Percentiles rank a stretch among this genome's conserved stretches.
phyloP scores from a whole-genome alignment of 1,140 invertebrate genomes.

The Drosophila pachea region DNA sequence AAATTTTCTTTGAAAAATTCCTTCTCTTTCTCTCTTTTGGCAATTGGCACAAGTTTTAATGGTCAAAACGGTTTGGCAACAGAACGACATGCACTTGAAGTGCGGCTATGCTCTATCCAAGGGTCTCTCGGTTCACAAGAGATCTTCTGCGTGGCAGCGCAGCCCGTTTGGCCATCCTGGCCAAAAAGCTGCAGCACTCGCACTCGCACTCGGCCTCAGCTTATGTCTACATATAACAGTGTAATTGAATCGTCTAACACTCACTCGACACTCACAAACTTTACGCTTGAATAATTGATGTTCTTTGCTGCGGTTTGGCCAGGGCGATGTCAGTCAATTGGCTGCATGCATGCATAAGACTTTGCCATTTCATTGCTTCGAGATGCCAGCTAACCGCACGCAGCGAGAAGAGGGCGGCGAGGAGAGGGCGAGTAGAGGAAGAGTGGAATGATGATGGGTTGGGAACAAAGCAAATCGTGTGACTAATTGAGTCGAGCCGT shows the following conservation, averaged over 20 bases:
- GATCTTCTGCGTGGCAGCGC: too few species aligned
- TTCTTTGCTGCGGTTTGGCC: constrained; percentile 39
- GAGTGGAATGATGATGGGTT: too few species aligned
- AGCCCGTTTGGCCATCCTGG: too few species aligned
- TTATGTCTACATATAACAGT: too few species aligned
- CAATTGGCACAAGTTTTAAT: constrained; percentile 26
- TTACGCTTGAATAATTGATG: constrained; percentile 26
- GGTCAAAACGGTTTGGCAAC: constrained; percentile 11
- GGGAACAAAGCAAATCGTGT: constrained; percentile 16
- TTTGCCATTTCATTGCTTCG: not conserved
- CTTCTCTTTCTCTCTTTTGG: constrained; percentile 15
- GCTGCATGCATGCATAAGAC: constrained; percentile 2
- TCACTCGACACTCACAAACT: constrained; percentile 3
- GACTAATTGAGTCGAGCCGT: constrained; percentile 15
- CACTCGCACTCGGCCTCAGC: too few species aligned
- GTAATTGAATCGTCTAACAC: not conserved
- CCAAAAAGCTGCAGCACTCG: too few species aligned
- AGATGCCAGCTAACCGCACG: constrained; percentile 15
- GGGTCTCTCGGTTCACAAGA: not conserved
- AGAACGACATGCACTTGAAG: constrained; percentile 12
- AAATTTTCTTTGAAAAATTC: constrained; percentile 34
- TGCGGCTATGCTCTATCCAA: not conserved
- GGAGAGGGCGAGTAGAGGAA: not conserved
- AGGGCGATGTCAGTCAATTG: constrained; percentile 26
- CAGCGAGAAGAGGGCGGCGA: not conserved